Conservation (phyloP, 2,888 invertebrate genomes). For the Graphium colonna region DNA sequence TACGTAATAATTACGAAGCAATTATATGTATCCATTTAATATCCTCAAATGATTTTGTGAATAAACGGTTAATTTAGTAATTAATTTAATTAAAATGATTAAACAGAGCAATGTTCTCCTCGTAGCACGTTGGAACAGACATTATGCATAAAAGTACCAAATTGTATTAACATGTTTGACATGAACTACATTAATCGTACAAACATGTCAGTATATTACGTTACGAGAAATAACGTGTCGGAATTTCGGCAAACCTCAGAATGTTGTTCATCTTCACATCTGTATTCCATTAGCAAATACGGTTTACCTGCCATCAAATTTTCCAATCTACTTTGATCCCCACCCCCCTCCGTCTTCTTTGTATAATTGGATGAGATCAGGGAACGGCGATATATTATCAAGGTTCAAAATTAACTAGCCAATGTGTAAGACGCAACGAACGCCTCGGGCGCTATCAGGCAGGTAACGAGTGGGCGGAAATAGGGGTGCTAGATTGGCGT, state of each 20-base stretch:
- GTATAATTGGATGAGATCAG: slow-evolving; percentile 47
- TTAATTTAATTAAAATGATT: no score
- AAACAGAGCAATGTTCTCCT: no score
- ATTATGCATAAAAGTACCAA: slow-evolving; percentile 7
- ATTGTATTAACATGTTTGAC: slow-evolving; percentile 13
- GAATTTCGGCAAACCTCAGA: slow-evolving; percentile 57
- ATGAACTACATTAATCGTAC: slow-evolving; percentile 7
- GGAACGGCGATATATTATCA: slow-evolving; percentile 56
- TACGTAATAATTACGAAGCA: no score
- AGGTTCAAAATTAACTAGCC: slow-evolving; percentile 55
- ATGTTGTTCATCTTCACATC: slow-evolving; percentile 68
- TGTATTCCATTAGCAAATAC: slow-evolving; percentile 76
- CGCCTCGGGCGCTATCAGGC: slow-evolving; percentile 69
- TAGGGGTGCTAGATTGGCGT: slow-evolving; percentile 43
- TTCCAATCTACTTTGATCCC: slow-evolving; percentile 45
- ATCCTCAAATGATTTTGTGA: no score
- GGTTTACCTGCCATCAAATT: slow-evolving; percentile 54
- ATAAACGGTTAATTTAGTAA: no score
- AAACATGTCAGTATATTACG: slow-evolving; percentile 9
- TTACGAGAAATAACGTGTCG: slow-evolving; percentile 33
- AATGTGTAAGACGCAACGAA: slow-evolving; percentile 64
- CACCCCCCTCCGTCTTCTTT: slow-evolving; percentile 33
- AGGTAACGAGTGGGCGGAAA: slow-evolving; percentile 51
- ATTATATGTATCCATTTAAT: no score
- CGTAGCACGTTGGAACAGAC: no score